A percentile compares a stretch with the other conserved stretches of the same genome.
Conservation (phyloP, 37 sponge, comb jelly and placozoan genomes). For the Axinella damicornis region DNA sequence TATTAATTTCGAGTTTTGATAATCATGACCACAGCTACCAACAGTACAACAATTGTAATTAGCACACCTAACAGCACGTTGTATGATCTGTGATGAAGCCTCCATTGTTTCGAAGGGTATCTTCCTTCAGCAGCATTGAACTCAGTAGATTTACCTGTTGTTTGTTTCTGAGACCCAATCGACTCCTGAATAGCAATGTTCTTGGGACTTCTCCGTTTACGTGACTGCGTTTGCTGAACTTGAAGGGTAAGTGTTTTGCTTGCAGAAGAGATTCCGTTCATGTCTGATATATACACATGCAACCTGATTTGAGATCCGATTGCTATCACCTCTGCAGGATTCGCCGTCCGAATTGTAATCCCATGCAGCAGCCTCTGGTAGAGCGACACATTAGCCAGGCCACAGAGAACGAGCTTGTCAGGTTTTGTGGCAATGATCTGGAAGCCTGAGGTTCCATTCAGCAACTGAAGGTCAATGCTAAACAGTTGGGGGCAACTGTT, state of each 20-base stretch:
- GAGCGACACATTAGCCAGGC: constrained; percentile 8
- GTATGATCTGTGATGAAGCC: too few relatives aligned
- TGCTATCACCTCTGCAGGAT: constrained; percentile 10
- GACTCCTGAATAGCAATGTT: too few relatives aligned
- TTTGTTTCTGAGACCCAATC: too few relatives aligned
- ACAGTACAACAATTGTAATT: too few relatives aligned
- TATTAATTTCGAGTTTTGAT: too few relatives aligned
- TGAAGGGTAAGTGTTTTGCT: constrained; percentile 12
- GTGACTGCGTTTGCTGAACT: neutral
- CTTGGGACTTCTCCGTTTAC: too few relatives aligned
- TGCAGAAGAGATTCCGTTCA: constrained; percentile 41
- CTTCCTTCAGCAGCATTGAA: too few relatives aligned
- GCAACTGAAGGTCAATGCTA: neutral
- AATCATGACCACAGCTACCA: too few relatives aligned
- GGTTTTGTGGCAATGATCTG: constrained; percentile 14
- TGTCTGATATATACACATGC: constrained; percentile 51
- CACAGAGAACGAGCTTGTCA: constrained; percentile 25
- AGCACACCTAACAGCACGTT: too few relatives aligned
- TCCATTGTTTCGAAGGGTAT: too few relatives aligned
- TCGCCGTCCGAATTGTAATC: neutral
- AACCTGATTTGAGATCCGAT: neutral
- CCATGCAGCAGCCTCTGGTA: constrained; percentile 34
- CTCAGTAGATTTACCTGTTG: too few relatives aligned
- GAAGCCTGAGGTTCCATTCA: constrained; percentile 7
- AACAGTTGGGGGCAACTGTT: constrained; percentile 21